A percentile compares a stretch with the other conserved stretches of the same genome.
Conservation (phyloP, 2,888 invertebrate species). For the Mesodorylaimus sp. region DNA sequence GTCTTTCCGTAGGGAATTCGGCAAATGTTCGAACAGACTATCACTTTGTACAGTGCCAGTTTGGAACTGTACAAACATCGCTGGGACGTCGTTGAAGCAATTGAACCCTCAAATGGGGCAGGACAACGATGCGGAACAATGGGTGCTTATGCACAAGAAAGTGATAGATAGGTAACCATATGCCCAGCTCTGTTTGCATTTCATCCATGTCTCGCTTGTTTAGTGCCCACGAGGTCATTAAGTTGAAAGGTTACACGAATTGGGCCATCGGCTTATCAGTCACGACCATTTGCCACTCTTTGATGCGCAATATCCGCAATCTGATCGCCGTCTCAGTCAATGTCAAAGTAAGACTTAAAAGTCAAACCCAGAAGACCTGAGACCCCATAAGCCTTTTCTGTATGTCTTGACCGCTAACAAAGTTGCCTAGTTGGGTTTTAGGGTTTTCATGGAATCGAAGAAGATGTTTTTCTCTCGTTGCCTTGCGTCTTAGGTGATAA, state of each 20-base stretch:
- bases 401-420: neutral
- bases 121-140: constrained; percentile 53
- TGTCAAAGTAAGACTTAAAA: constrained; percentile 24
- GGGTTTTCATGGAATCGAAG: constrained; percentile 59
- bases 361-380: too few relatives aligned
- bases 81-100: constrained; percentile 62
- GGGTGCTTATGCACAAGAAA: constrained; percentile 56
- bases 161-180: constrained; percentile 48
- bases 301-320: constrained; percentile 31
- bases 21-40: constrained; percentile 7
- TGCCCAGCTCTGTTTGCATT: neutral
- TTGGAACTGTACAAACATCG: constrained; percentile 81
- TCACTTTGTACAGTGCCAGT: constrained; percentile 49
- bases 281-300: constrained; percentile 26
- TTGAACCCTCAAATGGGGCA: constrained; percentile 54
- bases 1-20: neutral
- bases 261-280: constrained; percentile 36
- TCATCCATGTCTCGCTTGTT: constrained; percentile 4
- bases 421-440: constrained; percentile 29
- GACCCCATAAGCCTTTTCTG: neutral
- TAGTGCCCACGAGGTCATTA: constrained; percentile 43
- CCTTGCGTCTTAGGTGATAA: constrained; percentile 48
- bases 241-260: constrained; percentile 35
- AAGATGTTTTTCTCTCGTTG: constrained; percentile 65
- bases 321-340: constrained; percentile 31